Conservation (phyloP, 2,888 invertebrate species). For the Nomada lathburiana region DNA sequence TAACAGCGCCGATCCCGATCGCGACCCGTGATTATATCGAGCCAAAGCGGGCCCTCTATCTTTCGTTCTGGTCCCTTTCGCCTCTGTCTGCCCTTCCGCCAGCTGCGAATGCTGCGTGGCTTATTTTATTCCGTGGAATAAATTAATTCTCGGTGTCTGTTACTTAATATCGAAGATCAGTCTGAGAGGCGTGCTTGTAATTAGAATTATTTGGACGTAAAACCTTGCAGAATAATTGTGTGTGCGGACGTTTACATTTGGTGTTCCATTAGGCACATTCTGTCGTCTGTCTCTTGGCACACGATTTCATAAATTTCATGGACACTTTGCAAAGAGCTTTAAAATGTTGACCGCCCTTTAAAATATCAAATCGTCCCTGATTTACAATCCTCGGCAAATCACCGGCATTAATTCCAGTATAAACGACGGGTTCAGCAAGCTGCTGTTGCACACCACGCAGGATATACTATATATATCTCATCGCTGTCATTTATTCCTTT, state of each 20-base stretch:
- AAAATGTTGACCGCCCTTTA: neutral
- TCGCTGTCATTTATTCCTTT: constrained; percentile 64
- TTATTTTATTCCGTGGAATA: constrained; percentile 68
- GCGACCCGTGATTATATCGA: constrained; percentile 70
- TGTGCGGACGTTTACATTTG: no score
- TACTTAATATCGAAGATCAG: no score
- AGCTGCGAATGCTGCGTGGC: constrained; percentile 36
- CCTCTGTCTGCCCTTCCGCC: constrained; percentile 2
- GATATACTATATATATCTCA: constrained; percentile 40
- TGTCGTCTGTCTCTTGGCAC: no score
- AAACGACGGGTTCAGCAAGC: neutral
- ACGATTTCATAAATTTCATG: no score
- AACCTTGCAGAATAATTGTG: no score
- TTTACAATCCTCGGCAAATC: constrained; percentile 12
- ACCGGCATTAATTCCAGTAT: constrained; percentile 32
- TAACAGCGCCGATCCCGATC: constrained; percentile 79
- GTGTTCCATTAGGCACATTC: no score
- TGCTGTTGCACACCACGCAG: constrained; percentile 14
- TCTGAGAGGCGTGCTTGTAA: no score
- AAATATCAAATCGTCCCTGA: constrained; percentile 19
- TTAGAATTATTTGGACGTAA: no score
- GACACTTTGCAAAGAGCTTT: no score
- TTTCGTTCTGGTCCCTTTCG: constrained; percentile 1
- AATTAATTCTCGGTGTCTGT: no score
- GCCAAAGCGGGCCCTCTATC: constrained; percentile 34